phyloP scores from a whole-genome alignment of 53 echinoderm and acorn worm species.

The Astropecten irregularis region DNA sequence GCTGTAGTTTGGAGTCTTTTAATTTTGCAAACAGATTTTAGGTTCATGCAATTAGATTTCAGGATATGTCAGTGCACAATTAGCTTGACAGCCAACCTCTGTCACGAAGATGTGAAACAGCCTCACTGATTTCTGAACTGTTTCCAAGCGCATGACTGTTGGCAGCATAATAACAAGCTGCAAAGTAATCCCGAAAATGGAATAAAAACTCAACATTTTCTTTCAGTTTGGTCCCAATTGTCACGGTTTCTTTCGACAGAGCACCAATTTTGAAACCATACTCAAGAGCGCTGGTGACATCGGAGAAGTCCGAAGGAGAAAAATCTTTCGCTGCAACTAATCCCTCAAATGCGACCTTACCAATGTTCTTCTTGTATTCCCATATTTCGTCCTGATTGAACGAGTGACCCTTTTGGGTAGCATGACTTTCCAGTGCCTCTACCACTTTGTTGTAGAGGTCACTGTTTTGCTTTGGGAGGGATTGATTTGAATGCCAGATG shows the following conservation, averaged over 20 bases:
- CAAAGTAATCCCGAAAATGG: constrained; percentile 1
- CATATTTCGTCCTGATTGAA: background rate
- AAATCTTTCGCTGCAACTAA: constrained; percentile 8
- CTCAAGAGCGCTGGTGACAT: background rate
- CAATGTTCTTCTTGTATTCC: background rate
- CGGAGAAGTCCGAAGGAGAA: background rate
- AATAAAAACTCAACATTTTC: background rate
- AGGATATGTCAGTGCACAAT: no score
- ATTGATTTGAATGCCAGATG: background rate
- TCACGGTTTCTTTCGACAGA: background rate
- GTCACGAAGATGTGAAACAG: background rate
- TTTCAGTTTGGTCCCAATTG: background rate
- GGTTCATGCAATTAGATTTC: no score
- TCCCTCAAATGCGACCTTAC: background rate
- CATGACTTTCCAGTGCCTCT: background rate
- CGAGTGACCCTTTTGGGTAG: background rate
- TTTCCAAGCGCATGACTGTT: background rate
- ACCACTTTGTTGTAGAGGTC: background rate
- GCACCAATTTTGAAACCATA: background rate
- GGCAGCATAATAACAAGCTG: background rate
- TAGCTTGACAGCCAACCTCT: no score
- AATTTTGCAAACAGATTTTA: no score
- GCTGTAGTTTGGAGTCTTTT: no score
- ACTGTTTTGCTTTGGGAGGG: background rate
- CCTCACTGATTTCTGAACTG: background rate